Base-by-base conservation (phyloP, 2,113 vertebrate genomes). In the Columba livia region DNA sequence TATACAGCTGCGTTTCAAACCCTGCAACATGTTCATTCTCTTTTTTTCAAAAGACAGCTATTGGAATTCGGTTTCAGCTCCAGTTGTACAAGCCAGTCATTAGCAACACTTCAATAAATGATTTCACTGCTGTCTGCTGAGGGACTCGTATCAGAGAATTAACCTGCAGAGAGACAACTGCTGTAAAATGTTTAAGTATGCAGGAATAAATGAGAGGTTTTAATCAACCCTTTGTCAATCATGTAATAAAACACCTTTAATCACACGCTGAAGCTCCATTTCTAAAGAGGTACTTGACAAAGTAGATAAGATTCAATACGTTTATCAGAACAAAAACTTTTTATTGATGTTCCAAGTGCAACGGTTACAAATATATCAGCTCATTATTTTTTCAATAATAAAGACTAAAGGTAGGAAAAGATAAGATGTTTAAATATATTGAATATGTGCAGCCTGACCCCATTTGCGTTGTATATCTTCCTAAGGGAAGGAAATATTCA, bases 11-110 rank as follows among this genome's bases (percentile, higher is more conserved):
- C 29, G 15, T 44, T 71, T 40, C 65, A 23, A 54, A 38, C 13
- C 0, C 77, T 71, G 36, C 42, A 26, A 44, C 11, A n/a, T 1
- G 1, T 20, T 21, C 18, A 9, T 69, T 15, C 28, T 28, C 1
- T 18, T 42, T 62, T 75, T n/a, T 25, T 44, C n/a, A n/a, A n/a
- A 38, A 51, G 50, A 42, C 17, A 81, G 50, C 50, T 38, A 25
- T 13, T 26, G 36, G 51, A 77, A 77, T 53, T 26, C 31, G 42
- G 36, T 38, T 82, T 38, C 57, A 42, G 57, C 34, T 62, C 34
- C 38, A 36, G 21, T 26, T 64, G 50, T 13, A 36, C 8, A 9
- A 69, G 31, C 21, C 48, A 23, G 56, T 14, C 50, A 23, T 10
- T 2, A 64, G 70, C 74, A 69, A 23, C 12, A 36, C 18, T 47